These are phyloP conservation scores for Plusia festucae DNA, from an alignment of 2,888 invertebrate species.

Conservation along the genomic window DNA sequence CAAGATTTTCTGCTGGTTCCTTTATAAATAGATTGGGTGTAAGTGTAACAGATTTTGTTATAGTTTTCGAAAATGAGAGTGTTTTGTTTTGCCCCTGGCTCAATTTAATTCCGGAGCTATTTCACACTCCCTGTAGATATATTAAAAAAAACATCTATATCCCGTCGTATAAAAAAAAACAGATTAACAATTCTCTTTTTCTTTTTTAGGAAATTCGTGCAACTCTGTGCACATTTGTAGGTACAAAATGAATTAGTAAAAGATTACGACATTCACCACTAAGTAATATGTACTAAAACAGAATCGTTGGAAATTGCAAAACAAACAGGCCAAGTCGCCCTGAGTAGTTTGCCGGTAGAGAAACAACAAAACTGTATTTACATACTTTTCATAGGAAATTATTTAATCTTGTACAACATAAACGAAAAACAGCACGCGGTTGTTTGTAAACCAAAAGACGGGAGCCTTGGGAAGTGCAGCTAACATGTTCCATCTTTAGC, in stretches of 20 bases:
- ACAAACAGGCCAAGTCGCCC: slow-evolving; percentile 26
- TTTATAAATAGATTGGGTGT: slow-evolving; percentile 8
- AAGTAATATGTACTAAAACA: not conserved
- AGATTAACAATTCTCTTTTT: too few species aligned
- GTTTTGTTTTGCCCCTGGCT: too few species aligned
- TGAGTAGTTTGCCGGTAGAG: slow-evolving; percentile 58
- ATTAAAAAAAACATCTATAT: too few species aligned
- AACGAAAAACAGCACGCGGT: slow-evolving; percentile 80
- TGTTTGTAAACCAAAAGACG: slow-evolving; percentile 83
- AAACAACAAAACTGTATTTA: slow-evolving; percentile 68
- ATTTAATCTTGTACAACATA: slow-evolving; percentile 78
- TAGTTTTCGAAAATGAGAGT: too few species aligned
- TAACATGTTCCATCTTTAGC: slow-evolving; percentile 81
- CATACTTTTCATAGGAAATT: slow-evolving; percentile 78
- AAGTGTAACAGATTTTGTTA: not conserved
- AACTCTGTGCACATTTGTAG: not conserved
- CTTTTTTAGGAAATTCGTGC: too few species aligned
- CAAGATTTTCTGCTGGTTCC: slow-evolving; percentile 1
- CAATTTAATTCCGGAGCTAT: too few species aligned
- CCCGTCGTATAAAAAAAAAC: too few species aligned
- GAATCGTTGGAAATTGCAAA: slow-evolving; percentile 20
- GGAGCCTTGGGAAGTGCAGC: slow-evolving; percentile 83
- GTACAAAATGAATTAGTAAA: not conserved
- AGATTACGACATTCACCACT: slow-evolving; percentile 14
- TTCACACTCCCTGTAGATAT: too few species aligned